These are phyloP conservation scores for Propithecus deckenii DNA, from an alignment of 2,797 vertebrate species.

Conservation along the genomic window DNA sequence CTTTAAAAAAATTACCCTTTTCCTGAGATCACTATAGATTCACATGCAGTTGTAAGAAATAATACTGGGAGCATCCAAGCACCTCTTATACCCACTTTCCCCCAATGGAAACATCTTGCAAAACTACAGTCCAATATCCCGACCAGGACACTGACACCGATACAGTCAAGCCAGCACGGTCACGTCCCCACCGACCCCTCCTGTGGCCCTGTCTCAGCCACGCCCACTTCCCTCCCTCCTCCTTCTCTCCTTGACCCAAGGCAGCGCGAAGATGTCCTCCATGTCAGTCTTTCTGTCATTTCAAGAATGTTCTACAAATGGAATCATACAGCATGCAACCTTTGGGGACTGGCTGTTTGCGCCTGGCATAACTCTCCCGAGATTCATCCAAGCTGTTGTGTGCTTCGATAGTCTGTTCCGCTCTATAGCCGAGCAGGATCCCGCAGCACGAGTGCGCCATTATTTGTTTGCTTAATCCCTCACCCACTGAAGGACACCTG, in stretches of 20 bases:
- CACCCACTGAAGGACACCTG: background rate
- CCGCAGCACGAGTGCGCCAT: rapidly evolving
- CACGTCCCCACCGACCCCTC: background rate
- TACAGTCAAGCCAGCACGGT: background rate
- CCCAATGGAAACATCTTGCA: background rate
- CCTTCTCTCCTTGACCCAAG: background rate
- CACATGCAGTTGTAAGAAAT: background rate
- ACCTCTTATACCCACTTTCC: background rate
- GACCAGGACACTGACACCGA: background rate
- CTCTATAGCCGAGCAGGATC: background rate
- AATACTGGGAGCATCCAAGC: background rate
- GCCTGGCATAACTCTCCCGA: rapidly evolving
- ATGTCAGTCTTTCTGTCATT: background rate
- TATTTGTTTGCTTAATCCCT: background rate
- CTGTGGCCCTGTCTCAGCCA: rapidly evolving
- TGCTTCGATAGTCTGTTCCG: background rate
- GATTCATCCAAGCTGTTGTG: no score
- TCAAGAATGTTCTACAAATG: background rate
- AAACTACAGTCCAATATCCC: background rate
- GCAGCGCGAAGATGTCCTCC: background rate
- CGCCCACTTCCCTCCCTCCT: no score
- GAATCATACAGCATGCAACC: background rate
- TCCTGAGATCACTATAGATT: background rate
- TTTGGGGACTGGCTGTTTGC: background rate
- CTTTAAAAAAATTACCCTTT: background rate